Evolutionary conservation across 2,888 invertebrate genomes (phyloP), one percentile per base, ranked within the genome.

Genomic region (Macrophya annulata): DNA sequence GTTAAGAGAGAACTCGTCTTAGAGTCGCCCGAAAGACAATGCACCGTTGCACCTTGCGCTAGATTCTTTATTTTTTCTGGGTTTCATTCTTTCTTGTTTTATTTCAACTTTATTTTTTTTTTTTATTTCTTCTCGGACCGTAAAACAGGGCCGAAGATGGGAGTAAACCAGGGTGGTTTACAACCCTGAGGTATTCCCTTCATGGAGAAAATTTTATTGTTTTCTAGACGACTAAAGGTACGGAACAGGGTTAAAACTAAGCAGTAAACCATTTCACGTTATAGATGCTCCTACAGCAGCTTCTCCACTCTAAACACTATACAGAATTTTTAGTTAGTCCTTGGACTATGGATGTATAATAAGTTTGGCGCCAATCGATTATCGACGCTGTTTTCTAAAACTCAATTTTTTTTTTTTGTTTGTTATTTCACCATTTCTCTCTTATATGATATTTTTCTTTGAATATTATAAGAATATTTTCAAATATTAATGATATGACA

Each of bases 401-500:
- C 31, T 25, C 25, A 21, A n/a, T 8, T 25, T 62, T 62, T n/a
- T n/a, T n/a, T n/a, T n/a, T n/a, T n/a, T n/a, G n/a, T n/a, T n/a
- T n/a, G n/a, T n/a, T 17, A n/a, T 62, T 10, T 21, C 25, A 10
- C 62, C 25, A 62, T 25, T 62, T 10, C 62, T 25, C 25, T 9
- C 4, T 9, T 31, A 6, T n/a, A 1, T 45, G 21, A 10, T 45
- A 1, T 21, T 21, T 12, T 45, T 9, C 5, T 1, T 45, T 43
- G 8, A 25, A 37, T 37, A 45, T 45, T 43, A 25, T 74, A 45
- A 45, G 25, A 74, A 25, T 17, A 45, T n/a, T 43, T 1, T 12
- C 25, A 17, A 17, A 51, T 55, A 51, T 55, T 51, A 51, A 51
- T 55, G 87, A 87, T 90, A 90, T 87, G 89, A 90, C 90, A 89